Evolutionary conservation across 2,113 vertebrate species (phyloP).

Genomic region (Phaethon lepturus): DNA sequence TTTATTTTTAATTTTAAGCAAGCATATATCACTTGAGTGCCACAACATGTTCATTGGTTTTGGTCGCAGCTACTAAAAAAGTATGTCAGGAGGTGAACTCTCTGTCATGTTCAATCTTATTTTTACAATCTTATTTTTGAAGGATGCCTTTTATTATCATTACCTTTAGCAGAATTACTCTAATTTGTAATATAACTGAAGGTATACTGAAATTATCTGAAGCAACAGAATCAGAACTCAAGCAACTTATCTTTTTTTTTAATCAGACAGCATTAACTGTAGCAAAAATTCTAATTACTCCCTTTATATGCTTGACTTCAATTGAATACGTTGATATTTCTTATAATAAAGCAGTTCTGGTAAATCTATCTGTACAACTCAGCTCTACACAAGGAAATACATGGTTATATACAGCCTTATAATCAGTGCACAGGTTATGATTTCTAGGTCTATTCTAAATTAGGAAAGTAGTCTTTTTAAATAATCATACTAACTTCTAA

Average conservation of each 20-base stretch:
- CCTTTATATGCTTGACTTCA: not conserved
- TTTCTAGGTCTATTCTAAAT: not conserved
- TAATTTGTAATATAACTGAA: not conserved
- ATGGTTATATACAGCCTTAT: not conserved
- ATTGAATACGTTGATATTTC: not conserved
- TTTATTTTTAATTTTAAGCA: not conserved
- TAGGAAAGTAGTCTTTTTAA: not conserved
- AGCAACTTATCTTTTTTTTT: not conserved
- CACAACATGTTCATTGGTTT: not conserved
- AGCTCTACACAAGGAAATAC: not conserved
- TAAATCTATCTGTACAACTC: not conserved
- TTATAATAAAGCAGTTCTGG: not conserved
- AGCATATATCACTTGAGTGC: not conserved
- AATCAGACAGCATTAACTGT: not conserved
- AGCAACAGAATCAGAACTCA: not conserved
- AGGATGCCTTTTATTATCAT: not conserved
- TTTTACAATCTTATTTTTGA: not conserved
- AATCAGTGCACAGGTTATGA: not conserved
- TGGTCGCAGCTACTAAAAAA: not conserved
- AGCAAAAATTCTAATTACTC: not conserved
- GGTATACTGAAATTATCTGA: not conserved
- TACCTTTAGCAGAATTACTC: not conserved
- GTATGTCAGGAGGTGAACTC: not conserved
- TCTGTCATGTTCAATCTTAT: not conserved
- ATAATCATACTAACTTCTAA: not conserved